Base-by-base conservation (phyloP, 2,113 vertebrate species). In the Oenanthe oenanthe region DNA sequence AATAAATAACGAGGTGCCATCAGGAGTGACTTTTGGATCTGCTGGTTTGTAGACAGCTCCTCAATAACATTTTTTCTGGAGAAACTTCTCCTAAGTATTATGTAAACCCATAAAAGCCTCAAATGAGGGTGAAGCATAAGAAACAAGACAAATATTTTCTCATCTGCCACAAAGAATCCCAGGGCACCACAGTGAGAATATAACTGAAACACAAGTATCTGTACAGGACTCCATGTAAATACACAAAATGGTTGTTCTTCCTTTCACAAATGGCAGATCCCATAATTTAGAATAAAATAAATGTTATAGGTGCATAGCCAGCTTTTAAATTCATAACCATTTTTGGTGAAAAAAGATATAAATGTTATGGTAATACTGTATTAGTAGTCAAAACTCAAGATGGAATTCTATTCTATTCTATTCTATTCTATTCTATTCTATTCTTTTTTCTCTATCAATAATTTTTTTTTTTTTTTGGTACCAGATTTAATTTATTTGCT, bases 101-200 rank as follows among this genome's bases (percentile, higher is more conserved):
- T 13, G 13, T 47, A 87, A 84, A 36, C 5, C 4, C 18, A n/a
- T 19, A 62, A 24, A 38, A 7, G 1, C 53, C 22, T 51, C 34
- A 72, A 2, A 51, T 32, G 5, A 32, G 24, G 32, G 32, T 47
- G 12, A 83, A 91, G 53, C 26, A 68, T 0, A 0, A 43, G 16
- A 68, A 61, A 65, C 10, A 78, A 71, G 42, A 67, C 7, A 57
- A 70, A 31, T 4, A 3, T 56, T 68, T 92, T 40, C 24, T 51
- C 12, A 17, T 65, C 32, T 61, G 31, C 22, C 29, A 75, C 2
- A 4, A 2, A 8, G 38, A 70, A 42, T 34, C 5, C 4, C 6
- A 34, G 6, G 5, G 2, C 13, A 60, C 17, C 22, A 72, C 29
- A 68, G 22, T 1, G 2, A 73, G 28, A 10, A 17, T 40, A 17